These are phyloP conservation scores for Caranx ignobilis DNA, from an alignment of 2,113 vertebrate genomes.

Conservation along the genomic window DNA sequence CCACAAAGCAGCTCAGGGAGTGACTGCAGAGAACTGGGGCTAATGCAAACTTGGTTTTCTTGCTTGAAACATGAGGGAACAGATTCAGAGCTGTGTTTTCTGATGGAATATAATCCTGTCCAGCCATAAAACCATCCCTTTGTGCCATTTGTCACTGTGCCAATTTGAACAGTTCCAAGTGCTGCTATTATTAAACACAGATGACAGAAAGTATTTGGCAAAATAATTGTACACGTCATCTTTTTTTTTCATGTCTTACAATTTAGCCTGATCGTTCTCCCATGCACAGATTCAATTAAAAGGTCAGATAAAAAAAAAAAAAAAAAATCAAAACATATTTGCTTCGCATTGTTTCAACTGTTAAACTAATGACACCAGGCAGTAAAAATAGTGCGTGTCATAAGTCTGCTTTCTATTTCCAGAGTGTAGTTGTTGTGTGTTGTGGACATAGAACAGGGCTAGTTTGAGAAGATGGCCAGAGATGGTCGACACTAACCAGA, in stretches of 20 bases:
- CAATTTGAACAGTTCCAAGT: conserved; percentile 62
- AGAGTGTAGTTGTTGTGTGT: conserved; percentile 52
- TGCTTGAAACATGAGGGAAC: conserved; percentile 40
- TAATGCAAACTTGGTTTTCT: conserved; percentile 52
- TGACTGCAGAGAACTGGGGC: conserved; percentile 42
- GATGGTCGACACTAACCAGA: conserved; percentile 56
- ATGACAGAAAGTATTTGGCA: conserved; percentile 62
- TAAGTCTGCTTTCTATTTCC: conserved; percentile 62
- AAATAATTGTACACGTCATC: conserved; percentile 31
- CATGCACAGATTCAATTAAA: not conserved
- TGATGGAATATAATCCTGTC: conserved; percentile 32
- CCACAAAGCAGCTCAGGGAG: conserved; percentile 27
- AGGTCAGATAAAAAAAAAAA: not conserved
- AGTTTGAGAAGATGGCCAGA: conserved; percentile 55
- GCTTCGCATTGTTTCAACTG: conserved; percentile 46
- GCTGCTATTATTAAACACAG: conserved; percentile 69
- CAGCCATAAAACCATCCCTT: conserved; percentile 49
- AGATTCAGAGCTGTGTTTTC: conserved; percentile 27
- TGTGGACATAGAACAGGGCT: conserved; percentile 47
- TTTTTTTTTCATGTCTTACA: not conserved
- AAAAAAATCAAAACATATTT: conserved; percentile 13
- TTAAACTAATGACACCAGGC: conserved; percentile 35
- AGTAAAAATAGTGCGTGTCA: conserved; percentile 61
- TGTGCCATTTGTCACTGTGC: conserved; percentile 48
- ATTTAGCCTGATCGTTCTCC: conserved; percentile 8